These are phyloP conservation scores for Kradibia gibbosae DNA, from an alignment of 1,140 invertebrate species.

Conservation along the genomic window DNA sequence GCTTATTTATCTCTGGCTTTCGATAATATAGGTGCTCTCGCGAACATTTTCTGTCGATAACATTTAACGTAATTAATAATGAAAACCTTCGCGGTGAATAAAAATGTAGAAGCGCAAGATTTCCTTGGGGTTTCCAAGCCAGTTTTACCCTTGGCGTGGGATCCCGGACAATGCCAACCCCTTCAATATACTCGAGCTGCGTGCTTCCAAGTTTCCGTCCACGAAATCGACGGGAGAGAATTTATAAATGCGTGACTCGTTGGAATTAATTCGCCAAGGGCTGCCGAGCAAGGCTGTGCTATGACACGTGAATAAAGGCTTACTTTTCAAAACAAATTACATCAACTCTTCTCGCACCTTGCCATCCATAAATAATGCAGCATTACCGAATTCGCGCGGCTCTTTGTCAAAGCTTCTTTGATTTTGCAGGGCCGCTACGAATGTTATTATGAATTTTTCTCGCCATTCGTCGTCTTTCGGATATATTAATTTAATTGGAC, in stretches of 20 bases:
- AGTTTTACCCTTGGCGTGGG: not conserved
- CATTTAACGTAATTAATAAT: conserved; percentile 8
- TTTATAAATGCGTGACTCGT: not conserved
- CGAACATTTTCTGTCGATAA: not conserved
- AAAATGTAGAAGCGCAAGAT: not conserved
- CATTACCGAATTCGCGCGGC: not conserved
- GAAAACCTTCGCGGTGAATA: not conserved
- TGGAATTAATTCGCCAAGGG: not conserved
- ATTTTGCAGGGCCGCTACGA: not conserved
- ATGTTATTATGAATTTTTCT: too few relatives aligned
- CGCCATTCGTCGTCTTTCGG: too few relatives aligned
- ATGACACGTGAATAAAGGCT: too few relatives aligned
- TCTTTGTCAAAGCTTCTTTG: not conserved
- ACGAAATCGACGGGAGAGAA: not conserved
- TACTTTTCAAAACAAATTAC: not conserved
- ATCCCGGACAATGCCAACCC: too few relatives aligned
- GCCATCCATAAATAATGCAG: not conserved
- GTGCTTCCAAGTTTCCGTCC: not conserved
- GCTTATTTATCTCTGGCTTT: not conserved
- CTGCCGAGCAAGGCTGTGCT: too few relatives aligned
- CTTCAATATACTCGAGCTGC: too few relatives aligned
- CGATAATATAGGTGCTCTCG: not conserved
- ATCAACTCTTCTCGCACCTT: not conserved
- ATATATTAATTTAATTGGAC: too few relatives aligned
- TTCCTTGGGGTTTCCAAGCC: not conserved